Conservation (phyloP, 2,888 invertebrate genomes). For the Nematopogon swammerdamellus region DNA sequence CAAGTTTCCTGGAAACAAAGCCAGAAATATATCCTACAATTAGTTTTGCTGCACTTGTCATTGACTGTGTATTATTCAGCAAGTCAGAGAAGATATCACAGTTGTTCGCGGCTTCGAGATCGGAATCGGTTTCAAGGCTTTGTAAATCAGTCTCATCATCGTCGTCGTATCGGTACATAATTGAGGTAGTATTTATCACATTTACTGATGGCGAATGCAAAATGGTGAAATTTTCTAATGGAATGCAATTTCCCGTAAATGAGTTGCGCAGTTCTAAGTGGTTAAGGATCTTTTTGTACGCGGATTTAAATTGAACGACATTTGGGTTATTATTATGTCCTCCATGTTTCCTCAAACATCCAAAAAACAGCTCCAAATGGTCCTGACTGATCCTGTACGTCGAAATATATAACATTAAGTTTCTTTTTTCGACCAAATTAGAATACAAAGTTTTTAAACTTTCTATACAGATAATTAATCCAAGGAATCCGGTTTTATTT, state of each 20-base stretch:
- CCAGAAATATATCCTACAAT: constrained; percentile 5
- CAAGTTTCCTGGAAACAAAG: constrained; percentile 1
- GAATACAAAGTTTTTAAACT: constrained; percentile 2
- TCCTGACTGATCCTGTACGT: constrained; percentile 10
- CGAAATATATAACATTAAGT: constrained; percentile 1
- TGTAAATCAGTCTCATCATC: neutral
- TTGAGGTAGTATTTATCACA: neutral
- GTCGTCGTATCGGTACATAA: neutral
- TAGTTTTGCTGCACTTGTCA: neutral
- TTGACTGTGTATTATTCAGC: neutral
- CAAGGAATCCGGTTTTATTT: constrained; percentile 6
- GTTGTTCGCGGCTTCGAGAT: neutral
- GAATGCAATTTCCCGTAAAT: neutral
- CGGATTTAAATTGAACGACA: neutral
- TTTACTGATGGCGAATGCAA: neutral
- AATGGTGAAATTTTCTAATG: neutral
- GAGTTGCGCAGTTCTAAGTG: neutral
- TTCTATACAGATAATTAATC: constrained; percentile 7
- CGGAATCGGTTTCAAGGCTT: neutral
- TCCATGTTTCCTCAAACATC: neutral
- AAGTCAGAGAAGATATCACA: neutral
- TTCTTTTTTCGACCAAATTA: neutral
- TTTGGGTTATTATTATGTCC: neutral
- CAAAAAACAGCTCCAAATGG: constrained; percentile 4
- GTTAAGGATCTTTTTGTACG: neutral